These are phyloP conservation scores for Smittia aterrima DNA, from an alignment of 2,888 invertebrate genomes.

Conservation along the genomic window DNA sequence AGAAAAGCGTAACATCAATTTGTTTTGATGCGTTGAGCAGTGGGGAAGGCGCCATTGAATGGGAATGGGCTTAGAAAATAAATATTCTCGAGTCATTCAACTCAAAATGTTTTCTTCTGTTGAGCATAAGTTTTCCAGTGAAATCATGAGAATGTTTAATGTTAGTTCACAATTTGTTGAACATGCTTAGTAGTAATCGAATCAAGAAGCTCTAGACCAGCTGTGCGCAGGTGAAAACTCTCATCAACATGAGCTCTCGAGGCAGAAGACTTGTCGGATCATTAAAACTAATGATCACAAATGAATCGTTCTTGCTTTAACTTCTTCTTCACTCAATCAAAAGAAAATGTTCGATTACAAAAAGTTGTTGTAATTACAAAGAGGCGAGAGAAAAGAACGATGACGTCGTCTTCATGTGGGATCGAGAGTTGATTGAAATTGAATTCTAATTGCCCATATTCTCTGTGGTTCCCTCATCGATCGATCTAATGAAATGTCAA, in stretches of 20 bases:
- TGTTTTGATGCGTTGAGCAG: background rate
- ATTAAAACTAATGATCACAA: slow-evolving; percentile 30
- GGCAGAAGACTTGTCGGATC: slow-evolving; percentile 18
- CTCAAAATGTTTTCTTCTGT: background rate
- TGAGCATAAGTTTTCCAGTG: background rate
- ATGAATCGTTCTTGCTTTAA: background rate
- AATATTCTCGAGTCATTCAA: background rate
- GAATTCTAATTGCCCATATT: slow-evolving; percentile 31
- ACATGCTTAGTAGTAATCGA: too few species aligned
- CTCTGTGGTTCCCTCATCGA: background rate
- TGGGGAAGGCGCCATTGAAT: background rate
- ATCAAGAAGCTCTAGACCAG: too few species aligned
- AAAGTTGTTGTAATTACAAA: background rate
- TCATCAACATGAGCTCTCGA: too few species aligned
- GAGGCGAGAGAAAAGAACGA: background rate
- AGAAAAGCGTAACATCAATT: background rate
- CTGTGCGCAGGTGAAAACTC: too few species aligned
- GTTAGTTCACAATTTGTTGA: too few species aligned
- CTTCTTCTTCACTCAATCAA: background rate
- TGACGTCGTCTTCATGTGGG: background rate
- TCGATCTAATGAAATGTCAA: slow-evolving; percentile 1
- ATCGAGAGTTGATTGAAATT: slow-evolving; percentile 12
- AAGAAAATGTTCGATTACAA: background rate
- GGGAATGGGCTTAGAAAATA: background rate
- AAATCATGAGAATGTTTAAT: too few species aligned